Conservation (phyloP, 2,888 invertebrate species). For the Polydrusus cervinus region DNA sequence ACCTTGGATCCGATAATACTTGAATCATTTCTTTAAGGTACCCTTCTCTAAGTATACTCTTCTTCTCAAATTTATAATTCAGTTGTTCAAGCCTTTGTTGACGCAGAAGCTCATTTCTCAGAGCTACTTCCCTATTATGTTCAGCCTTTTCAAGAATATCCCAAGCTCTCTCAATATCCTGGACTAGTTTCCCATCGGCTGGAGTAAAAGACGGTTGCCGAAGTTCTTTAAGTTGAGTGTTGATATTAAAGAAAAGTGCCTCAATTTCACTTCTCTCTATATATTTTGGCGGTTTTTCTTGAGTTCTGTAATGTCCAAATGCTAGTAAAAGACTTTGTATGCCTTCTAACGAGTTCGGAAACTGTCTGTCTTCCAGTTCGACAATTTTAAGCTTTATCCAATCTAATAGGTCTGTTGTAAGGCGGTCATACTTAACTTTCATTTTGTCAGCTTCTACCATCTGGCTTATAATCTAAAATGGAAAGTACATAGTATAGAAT, state of each 20-base stretch:
- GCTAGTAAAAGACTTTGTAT: slow-evolving; percentile 91
- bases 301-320: slow-evolving; percentile 96
- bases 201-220: slow-evolving; percentile 91
- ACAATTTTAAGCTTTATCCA: slow-evolving; percentile 94
- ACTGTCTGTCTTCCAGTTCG: slow-evolving; percentile 87
- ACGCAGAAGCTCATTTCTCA: slow-evolving; percentile 91
- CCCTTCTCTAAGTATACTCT: slow-evolving; percentile 94
- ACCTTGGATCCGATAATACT: slow-evolving; percentile 92
- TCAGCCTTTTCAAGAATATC: slow-evolving; percentile 93
- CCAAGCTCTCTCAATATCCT: slow-evolving; percentile 98
- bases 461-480: slow-evolving; percentile 90
- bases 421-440: slow-evolving; percentile 90
- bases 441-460: slow-evolving; percentile 96
- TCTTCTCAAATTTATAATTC: slow-evolving; percentile 96
- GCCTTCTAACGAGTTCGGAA: slow-evolving; percentile 96
- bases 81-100: slow-evolving; percentile 96
- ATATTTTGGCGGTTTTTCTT: slow-evolving; percentile 98
- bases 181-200: slow-evolving; percentile 91
- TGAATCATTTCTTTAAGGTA: slow-evolving; percentile 98
- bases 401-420: slow-evolving; percentile 89
- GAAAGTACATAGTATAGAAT: slow-evolving; percentile 14
- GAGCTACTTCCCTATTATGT: slow-evolving; percentile 92
- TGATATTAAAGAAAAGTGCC: slow-evolving; percentile 96
- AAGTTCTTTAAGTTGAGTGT: slow-evolving; percentile 95
- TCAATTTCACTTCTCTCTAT: slow-evolving; percentile 98